A percentile compares a stretch with the other conserved stretches of the same genome.
Evolutionary conservation across 2,113 vertebrate species (phyloP).

Genomic region (Maylandia zebra): DNA sequence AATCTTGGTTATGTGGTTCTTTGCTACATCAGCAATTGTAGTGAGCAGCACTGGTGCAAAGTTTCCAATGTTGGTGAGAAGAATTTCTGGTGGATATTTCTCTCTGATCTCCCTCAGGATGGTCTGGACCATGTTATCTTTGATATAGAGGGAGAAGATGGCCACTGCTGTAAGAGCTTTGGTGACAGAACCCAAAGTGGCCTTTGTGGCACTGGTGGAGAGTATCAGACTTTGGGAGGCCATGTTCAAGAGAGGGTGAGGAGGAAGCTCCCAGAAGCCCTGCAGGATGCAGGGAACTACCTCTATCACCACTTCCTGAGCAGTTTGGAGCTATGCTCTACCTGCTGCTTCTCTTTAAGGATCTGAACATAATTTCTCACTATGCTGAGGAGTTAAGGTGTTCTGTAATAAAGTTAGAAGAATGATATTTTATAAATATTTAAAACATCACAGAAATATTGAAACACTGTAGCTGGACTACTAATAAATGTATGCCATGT

Average conservation of each 20-base stretch:
- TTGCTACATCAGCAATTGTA: neutral
- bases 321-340: neutral
- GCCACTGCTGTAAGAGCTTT: neutral
- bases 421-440: neutral
- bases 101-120: neutral
- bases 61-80: neutral
- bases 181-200: neutral
- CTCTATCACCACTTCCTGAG: neutral
- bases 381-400: accelerated
- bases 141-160: neutral
- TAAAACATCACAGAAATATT: neutral
- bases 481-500: neutral
- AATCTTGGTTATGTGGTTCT: neutral
- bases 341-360: neutral
- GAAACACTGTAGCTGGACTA: neutral
- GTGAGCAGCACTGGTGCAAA: neutral
- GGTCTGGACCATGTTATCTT: neutral
- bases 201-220: neutral
- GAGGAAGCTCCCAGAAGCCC: neutral
- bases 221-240: neutral
- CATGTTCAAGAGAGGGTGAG: neutral
- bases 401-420: neutral
- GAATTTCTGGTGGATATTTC: neutral
- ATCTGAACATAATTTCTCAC: neutral
- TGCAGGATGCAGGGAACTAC: neutral